Conservation (phyloP, 1,140 invertebrate species). For the Dermatophagoides farinae region DNA sequence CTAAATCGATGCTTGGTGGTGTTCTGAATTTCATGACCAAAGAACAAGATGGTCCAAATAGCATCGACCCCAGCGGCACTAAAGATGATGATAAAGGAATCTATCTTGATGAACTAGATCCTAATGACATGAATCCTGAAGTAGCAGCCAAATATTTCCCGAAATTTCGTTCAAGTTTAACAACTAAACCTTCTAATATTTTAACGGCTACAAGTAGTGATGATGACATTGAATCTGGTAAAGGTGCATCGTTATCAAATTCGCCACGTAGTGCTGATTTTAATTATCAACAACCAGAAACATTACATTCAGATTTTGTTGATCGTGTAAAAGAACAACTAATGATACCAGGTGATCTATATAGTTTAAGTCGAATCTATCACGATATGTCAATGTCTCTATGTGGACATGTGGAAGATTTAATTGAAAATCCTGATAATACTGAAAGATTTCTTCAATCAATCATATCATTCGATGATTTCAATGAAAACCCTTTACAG, state of each 20-base stretch:
- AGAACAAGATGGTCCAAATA: slow-evolving; percentile 40
- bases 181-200: background rate
- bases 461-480: slow-evolving; percentile 57
- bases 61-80: background rate
- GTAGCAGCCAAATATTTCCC: slow-evolving; percentile 73
- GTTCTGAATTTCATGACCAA: slow-evolving; percentile 81
- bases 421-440: slow-evolving; percentile 31
- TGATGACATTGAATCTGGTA: slow-evolving; percentile 83
- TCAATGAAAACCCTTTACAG: slow-evolving; percentile 47
- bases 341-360: slow-evolving; percentile 10
- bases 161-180: slow-evolving; percentile 19
- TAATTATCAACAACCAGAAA: background rate
- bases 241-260: slow-evolving; percentile 75
- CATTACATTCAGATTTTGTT: background rate
- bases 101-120: slow-evolving; percentile 76
- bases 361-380: slow-evolving; percentile 25
- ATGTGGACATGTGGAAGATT: slow-evolving; percentile 47
- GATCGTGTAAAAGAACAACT: background rate
- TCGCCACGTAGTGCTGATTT: slow-evolving; percentile 64
- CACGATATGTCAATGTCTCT: slow-evolving; percentile 49
- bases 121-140: slow-evolving; percentile 68
- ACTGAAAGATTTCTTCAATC: slow-evolving; percentile 45
- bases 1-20: slow-evolving; percentile 50
- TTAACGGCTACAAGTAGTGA: slow-evolving; percentile 30
- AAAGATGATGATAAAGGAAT: slow-evolving; percentile 48